These are phyloP conservation scores for Monomorium pharaonis DNA, from an alignment of 1,140 invertebrate species.

Conservation along the genomic window DNA sequence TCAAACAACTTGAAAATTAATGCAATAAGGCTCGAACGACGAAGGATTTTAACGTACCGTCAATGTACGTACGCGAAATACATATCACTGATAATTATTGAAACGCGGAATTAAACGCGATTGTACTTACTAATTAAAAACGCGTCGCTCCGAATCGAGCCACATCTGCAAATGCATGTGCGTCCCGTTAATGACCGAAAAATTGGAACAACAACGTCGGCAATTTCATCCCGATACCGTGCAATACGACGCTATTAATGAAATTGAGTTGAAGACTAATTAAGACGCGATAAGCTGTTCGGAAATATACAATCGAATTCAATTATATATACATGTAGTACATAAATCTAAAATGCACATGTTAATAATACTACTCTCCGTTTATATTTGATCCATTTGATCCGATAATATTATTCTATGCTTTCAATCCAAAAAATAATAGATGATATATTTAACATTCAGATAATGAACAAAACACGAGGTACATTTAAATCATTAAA, in stretches of 20 bases:
- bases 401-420: background rate
- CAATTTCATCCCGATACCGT: background rate
- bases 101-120: background rate
- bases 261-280: conserved; percentile 9
- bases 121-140: conserved; percentile 19
- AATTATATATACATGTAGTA: background rate
- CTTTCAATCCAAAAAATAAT: background rate
- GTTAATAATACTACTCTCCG: background rate
- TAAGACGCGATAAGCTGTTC: background rate
- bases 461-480: background rate
- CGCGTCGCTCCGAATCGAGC: background rate
- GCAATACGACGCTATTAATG: background rate
- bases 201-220: background rate
- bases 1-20: conserved; percentile 14
- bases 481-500: too few species aligned
- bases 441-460: conserved; percentile 1
- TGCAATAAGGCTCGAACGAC: background rate
- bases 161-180: background rate
- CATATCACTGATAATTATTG: background rate
- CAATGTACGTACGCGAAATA: background rate
- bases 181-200: background rate
- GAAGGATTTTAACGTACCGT: background rate
- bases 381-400: background rate
- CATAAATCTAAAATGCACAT: background rate
- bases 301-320: background rate